Evolutionary conservation across 2,797 vertebrate genomes (phyloP).

Genomic region (Gymnocypris eckloni): DNA sequence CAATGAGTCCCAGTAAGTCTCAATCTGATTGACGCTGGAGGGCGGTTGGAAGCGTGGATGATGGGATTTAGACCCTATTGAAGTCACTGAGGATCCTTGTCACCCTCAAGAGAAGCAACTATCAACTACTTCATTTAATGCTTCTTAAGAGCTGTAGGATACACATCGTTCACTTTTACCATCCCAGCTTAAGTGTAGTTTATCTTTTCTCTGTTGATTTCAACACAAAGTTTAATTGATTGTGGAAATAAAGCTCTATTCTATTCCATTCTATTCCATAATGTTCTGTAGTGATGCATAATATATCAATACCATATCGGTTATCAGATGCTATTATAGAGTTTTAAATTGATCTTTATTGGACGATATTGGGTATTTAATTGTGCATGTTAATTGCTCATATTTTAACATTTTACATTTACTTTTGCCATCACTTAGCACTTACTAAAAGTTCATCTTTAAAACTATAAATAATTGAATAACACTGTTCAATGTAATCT

Average conservation of each 20-base stretch:
- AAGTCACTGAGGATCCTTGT: slow-evolving; percentile 87
- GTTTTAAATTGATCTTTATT: neutral
- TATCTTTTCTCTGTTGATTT: slow-evolving; percentile 1
- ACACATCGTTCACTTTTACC: slow-evolving; percentile 33
- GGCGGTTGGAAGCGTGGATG: slow-evolving; percentile 86
- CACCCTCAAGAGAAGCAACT: slow-evolving; percentile 76
- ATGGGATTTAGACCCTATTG: slow-evolving; percentile 90
- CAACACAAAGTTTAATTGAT: neutral
- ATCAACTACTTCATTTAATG: slow-evolving; percentile 79
- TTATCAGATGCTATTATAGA: neutral
- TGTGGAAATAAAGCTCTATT: slow-evolving; percentile 11
- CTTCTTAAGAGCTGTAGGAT: slow-evolving; percentile 79
- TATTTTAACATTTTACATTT: neutral
- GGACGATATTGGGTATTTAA: neutral
- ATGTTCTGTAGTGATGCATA: neutral
- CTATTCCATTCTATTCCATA: neutral
- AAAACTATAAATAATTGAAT: neutral
- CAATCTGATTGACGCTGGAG: slow-evolving; percentile 84
- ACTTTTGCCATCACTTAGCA: neutral
- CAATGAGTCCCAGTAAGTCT: slow-evolving; percentile 61
- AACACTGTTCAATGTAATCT: neutral
- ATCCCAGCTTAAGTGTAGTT: slow-evolving; percentile 6
- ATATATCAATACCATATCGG: neutral
- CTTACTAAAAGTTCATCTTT: neutral
- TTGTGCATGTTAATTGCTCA: neutral